Percentiles rank a stretch among this genome's conserved stretches.
Conservation (phyloP, 2,113 vertebrate genomes). For the Glaucomys volans region DNA sequence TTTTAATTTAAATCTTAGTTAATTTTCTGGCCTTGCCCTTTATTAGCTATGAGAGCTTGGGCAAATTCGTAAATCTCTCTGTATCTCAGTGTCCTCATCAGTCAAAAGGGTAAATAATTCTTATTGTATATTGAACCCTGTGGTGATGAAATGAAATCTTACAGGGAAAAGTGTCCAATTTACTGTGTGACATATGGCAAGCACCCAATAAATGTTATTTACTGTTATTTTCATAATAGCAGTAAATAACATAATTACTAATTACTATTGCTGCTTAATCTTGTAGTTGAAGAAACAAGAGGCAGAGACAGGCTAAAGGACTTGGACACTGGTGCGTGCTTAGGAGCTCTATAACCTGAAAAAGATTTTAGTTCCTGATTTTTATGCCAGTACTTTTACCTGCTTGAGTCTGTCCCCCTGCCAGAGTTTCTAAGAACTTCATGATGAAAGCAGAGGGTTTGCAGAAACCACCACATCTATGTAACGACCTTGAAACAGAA, state of each 20-base stretch:
- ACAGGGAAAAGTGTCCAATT: neutral
- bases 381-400: neutral
- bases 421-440: neutral
- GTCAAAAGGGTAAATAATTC: neutral
- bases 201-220: neutral
- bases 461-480: neutral
- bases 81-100: neutral
- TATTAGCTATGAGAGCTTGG: neutral
- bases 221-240: constrained; percentile 53
- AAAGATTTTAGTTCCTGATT: neutral
- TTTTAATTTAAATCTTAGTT: neutral
- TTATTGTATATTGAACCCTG: neutral
- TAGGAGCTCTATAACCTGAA: neutral
- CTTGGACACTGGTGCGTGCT: neutral
- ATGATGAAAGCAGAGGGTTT: neutral
- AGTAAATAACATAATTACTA: constrained; percentile 33
- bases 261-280: neutral
- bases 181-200: neutral
- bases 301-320: neutral
- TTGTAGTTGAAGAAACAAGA: constrained; percentile 24
- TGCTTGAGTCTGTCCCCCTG: neutral
- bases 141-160: neutral
- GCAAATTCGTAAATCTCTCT: neutral
- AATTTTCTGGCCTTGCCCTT: neutral
- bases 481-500: constrained; percentile 33